Conservation (phyloP, 2,888 invertebrate genomes). For the Phyto melanocephala region DNA sequence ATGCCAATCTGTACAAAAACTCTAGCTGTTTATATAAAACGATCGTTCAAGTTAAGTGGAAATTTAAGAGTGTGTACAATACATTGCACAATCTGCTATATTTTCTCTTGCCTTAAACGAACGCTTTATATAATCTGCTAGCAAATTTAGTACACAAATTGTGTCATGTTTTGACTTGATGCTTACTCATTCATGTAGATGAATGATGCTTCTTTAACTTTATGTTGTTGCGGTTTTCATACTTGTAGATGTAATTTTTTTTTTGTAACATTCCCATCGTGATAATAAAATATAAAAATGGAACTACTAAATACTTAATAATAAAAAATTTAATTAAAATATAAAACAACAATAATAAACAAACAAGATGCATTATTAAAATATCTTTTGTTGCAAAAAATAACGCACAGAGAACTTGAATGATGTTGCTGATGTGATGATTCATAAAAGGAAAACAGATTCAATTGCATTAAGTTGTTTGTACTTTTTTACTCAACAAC, state of each 20-base stretch:
- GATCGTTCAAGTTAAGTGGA: too few relatives aligned
- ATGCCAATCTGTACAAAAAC: too few relatives aligned
- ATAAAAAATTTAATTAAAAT: slow-evolving; percentile 26
- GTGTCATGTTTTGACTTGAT: background rate
- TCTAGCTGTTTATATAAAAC: too few relatives aligned
- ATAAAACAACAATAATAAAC: slow-evolving; percentile 64
- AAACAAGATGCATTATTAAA: background rate
- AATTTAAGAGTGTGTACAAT: too few relatives aligned
- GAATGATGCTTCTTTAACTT: background rate
- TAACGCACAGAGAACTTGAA: background rate
- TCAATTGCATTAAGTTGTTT: background rate
- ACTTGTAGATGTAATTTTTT: background rate
- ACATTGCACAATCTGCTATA: too few relatives aligned
- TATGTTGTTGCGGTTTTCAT: background rate
- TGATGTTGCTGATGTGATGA: slow-evolving; percentile 12
- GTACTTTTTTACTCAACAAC: background rate
- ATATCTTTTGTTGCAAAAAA: background rate
- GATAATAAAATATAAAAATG: slow-evolving; percentile 17
- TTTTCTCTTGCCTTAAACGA: too few relatives aligned
- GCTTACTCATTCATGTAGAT: too few relatives aligned
- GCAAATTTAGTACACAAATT: background rate
- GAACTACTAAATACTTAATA: background rate
- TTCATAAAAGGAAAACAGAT: slow-evolving; percentile 1
- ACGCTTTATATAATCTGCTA: too few relatives aligned
- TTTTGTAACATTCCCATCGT: background rate